These are phyloP conservation scores for Dolichopus griseipennis DNA, from an alignment of 2,888 invertebrate genomes.

Conservation along the genomic window DNA sequence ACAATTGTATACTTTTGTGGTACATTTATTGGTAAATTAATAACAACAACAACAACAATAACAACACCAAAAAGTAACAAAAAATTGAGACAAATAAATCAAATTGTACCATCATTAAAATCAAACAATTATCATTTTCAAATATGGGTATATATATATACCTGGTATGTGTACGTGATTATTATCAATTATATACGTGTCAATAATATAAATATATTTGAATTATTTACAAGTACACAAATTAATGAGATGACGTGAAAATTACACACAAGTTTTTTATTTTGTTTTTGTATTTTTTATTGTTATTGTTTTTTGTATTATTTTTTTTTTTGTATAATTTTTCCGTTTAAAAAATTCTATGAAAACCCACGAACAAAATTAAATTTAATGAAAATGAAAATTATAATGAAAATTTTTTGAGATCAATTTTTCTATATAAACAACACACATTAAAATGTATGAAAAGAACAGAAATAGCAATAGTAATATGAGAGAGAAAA, in stretches of 20 bases:
- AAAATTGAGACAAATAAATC: conserved; percentile 29
- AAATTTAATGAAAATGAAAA: neutral
- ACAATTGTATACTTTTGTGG: conserved; percentile 40
- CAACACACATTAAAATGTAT: too few relatives aligned
- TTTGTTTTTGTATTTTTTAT: neutral
- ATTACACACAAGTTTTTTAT: neutral
- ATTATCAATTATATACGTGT: conserved; percentile 35
- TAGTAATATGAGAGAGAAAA: too few relatives aligned
- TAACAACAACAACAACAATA: conserved; percentile 28
- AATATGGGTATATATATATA: conserved; percentile 40
- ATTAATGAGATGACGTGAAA: conserved; percentile 12
- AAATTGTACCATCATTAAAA: conserved; percentile 21
- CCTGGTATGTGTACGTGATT: conserved; percentile 35
- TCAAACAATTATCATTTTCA: conserved; percentile 37
- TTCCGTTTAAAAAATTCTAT: too few relatives aligned
- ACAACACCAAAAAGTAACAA: conserved; percentile 28
- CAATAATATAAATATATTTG: conserved; percentile 32
- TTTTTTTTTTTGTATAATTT: too few relatives aligned
- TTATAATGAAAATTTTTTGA: too few relatives aligned
- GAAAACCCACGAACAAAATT: neutral
- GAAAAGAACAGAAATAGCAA: too few relatives aligned
- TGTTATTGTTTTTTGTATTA: neutral
- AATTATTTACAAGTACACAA: conserved; percentile 30
- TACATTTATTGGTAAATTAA: conserved; percentile 33
- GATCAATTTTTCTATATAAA: too few relatives aligned